Conservation (phyloP, 2,888 invertebrate species). For the Brenthis daphne region DNA sequence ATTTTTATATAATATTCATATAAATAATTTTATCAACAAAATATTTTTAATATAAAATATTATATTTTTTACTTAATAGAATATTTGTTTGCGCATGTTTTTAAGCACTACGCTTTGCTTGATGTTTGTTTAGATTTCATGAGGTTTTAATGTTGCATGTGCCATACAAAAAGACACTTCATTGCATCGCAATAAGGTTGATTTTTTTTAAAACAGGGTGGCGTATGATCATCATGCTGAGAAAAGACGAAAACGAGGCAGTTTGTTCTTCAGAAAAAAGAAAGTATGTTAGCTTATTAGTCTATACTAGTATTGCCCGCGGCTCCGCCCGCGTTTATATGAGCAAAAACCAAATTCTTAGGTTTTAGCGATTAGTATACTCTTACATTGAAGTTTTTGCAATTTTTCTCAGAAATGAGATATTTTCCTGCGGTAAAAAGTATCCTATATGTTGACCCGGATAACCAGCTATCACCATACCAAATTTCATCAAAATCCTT, state of each 20-base stretch:
- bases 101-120: conserved; percentile 54
- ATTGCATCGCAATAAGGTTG: conserved; percentile 6
- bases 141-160: conserved; percentile 26
- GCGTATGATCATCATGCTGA: conserved; percentile 89
- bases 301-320: too few species aligned
- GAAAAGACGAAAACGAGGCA: conserved; percentile 93
- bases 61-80: background rate
- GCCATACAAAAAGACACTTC: background rate
- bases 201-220: conserved; percentile 64
- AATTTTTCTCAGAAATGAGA: too few species aligned
- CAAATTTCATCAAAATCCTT: too few species aligned
- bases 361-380: too few species aligned
- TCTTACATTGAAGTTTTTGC: too few species aligned
- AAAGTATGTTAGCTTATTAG: conserved; percentile 78
- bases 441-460: too few species aligned
- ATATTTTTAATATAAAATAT: background rate
- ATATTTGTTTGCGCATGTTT: conserved; percentile 38
- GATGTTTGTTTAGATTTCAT: conserved; percentile 38
- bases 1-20: too few species aligned
- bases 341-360: too few species aligned
- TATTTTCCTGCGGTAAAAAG: too few species aligned
- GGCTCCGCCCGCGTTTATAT: too few species aligned
- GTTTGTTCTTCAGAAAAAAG: conserved; percentile 95
- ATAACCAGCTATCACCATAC: too few species aligned
- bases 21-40: background rate